Percentiles rank a stretch among this genome's conserved stretches.
phyloP scores from a whole-genome alignment of 2,797 vertebrate genomes.

The Eutrigla gurnardus region DNA sequence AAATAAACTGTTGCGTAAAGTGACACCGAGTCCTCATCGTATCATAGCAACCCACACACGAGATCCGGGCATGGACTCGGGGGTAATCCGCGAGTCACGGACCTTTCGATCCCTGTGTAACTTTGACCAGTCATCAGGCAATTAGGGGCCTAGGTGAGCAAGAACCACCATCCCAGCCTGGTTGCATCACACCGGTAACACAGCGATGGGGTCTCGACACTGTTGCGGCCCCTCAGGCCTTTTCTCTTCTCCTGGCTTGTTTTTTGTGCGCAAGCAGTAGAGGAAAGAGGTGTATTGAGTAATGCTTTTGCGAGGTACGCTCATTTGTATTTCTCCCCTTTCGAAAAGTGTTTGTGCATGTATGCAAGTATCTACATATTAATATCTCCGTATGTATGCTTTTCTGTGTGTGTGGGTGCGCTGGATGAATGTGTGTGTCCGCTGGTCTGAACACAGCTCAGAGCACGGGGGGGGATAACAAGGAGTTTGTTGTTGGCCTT shows the following conservation, averaged over 20 bases:
- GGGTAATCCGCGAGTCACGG: constrained; percentile 78
- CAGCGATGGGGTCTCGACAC: constrained; percentile 64
- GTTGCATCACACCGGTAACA: constrained; percentile 69
- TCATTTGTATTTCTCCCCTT: constrained; percentile 57
- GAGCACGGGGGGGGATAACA: constrained; percentile 81
- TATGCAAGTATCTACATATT: constrained; percentile 68
- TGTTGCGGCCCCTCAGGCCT: constrained; percentile 69
- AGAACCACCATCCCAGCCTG: constrained; percentile 60
- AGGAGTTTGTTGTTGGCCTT: constrained; percentile 84
- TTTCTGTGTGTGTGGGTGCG: constrained; percentile 62
- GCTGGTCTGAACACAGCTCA: constrained; percentile 64
- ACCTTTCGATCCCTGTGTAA: constrained; percentile 72
- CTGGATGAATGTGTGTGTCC: constrained; percentile 33
- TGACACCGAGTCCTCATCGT: constrained; percentile 44
- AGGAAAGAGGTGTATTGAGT: constrained; percentile 46
- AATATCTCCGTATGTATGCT: constrained; percentile 52
- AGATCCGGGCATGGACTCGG: constrained; percentile 61
- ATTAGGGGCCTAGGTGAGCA: constrained; percentile 80
- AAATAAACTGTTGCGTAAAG: constrained; percentile 31
- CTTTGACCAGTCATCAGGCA: constrained; percentile 76
- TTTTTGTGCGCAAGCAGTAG: constrained; percentile 52
- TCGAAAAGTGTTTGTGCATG: constrained; percentile 60
- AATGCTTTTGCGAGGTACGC: constrained; percentile 42
- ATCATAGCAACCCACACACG: constrained; percentile 61
- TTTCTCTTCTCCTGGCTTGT: constrained; percentile 59